Conservation (phyloP, 2,888 invertebrate species). For the Gasteruption jaculator region DNA sequence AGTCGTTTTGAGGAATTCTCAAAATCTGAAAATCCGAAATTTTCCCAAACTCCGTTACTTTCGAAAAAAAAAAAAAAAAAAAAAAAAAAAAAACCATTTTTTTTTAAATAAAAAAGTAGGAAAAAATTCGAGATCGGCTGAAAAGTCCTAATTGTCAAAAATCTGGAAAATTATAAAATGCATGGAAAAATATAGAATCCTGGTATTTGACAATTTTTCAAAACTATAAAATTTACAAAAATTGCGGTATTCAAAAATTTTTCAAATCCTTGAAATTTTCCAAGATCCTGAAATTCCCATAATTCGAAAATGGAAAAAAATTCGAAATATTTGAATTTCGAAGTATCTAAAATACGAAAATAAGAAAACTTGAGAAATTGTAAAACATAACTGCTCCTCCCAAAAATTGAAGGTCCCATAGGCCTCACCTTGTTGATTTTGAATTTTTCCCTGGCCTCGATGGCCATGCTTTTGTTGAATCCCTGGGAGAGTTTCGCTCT, state of each 20-base stretch:
- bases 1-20: slow-evolving; percentile 1
- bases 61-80: background rate
- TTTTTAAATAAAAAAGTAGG: slow-evolving; percentile 5
- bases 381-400: too few species aligned
- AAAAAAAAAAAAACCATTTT: slow-evolving; percentile 5
- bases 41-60: too few species aligned
- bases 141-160: too few species aligned
- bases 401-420: too few species aligned
- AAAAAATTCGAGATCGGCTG: background rate
- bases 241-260: too few species aligned
- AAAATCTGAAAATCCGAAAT: background rate
- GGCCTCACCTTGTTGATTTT: slow-evolving; percentile 60
- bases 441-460: slow-evolving; percentile 67
- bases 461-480: slow-evolving; percentile 71
- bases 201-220: too few species aligned
- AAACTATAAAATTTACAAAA: too few species aligned
- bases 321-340: slow-evolving; percentile 1
- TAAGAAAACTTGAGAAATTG: too few species aligned
- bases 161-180: too few species aligned
- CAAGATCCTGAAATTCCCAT: too few species aligned
- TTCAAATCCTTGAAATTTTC: too few species aligned
- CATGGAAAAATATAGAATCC: too few species aligned
- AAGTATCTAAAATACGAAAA: background rate
- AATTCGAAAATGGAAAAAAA: slow-evolving; percentile 3
- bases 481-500: slow-evolving; percentile 65